These are phyloP conservation scores for Acanthosepion esculentum DNA, from an alignment of 2,888 invertebrate species.

Conservation along the genomic window DNA sequence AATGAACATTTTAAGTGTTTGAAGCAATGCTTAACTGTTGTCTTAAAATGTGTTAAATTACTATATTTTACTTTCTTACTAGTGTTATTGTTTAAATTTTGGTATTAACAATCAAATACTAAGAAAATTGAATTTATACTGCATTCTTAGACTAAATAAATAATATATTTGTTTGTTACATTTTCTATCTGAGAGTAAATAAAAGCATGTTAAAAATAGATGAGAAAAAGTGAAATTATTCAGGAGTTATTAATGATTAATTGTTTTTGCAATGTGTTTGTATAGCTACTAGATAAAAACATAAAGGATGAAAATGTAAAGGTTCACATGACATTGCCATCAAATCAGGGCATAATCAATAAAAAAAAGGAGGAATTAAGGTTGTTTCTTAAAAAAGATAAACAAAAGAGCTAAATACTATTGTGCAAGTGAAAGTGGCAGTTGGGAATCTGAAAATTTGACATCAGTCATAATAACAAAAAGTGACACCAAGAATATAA, in stretches of 20 bases:
- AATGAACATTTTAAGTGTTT: no score
- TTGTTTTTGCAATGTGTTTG: not conserved
- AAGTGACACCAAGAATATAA: not conserved
- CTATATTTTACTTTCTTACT: no score
- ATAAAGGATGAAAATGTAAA: not conserved
- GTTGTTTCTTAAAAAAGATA: not conserved
- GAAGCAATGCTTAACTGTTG: no score
- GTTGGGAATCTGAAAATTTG: not conserved
- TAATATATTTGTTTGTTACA: not conserved
- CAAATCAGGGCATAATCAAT: not conserved
- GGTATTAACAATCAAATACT: no score
- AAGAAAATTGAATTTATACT: not conserved
- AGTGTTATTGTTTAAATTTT: no score
- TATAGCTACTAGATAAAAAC: not conserved
- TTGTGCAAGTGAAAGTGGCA: not conserved
- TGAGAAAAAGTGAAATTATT: not conserved
- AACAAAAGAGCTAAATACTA: not conserved
- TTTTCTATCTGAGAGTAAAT: not conserved
- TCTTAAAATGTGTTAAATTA: no score
- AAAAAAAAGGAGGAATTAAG: not conserved
- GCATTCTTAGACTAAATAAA: not conserved
- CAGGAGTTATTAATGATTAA: no score
- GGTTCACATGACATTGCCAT: not conserved
- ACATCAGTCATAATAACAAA: not conserved
- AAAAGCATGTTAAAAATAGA: not conserved